Evolutionary conservation across 1,140 invertebrate species (phyloP), one percentile per base, ranked within the genome.

Genomic region (Neoseiulus cucumeris): DNA sequence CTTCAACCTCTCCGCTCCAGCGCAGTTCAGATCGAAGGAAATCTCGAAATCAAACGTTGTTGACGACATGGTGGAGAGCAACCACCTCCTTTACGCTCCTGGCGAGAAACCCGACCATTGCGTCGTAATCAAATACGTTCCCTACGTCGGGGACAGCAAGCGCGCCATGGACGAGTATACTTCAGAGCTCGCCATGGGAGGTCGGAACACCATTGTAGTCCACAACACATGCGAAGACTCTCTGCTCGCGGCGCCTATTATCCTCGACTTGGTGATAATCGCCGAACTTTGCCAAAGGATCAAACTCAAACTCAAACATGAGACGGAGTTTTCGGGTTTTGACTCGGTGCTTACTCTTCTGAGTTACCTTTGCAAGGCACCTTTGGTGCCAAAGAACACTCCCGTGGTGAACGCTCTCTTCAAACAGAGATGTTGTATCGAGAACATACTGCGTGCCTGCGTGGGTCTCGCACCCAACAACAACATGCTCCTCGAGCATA

Each of bases 201-300:
- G 93, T 33, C 82, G 83, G 66, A 95, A 94, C 75, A 97, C 93
- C 0, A 80, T 97, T 18, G 88, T 87, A 0, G 84, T 96, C 17
- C 91, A 97, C 76, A 97, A 97, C 77, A 96, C 91, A 0, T 97
- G 93, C 73, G 93, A 97, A 76, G 93, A 97, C 77, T 97, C 93
- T 0, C 80, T 97, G 4, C 77, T 97, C 42, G 93, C 93, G 0
- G 82, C 85, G 42, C 92, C 93, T 0, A 83, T 97, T 6, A 96
- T 97, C 51, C 77, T 97, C 14, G 93, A 97, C 78, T 79, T 97
- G 42, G 82, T 91, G 14, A 79, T 97, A 66, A 74, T 97, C 20
- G 83, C 88, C 0, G 92, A 97, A 74, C 76, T 97, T 0, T 91
- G 87, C 74, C 80, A 84, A 12, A 77, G 93, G 55, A 86, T 96